Percentiles rank a stretch among this genome's conserved stretches.
These are phyloP conservation scores for Papilio helenus DNA, from an alignment of 1,140 invertebrate genomes.

Conservation along the genomic window DNA sequence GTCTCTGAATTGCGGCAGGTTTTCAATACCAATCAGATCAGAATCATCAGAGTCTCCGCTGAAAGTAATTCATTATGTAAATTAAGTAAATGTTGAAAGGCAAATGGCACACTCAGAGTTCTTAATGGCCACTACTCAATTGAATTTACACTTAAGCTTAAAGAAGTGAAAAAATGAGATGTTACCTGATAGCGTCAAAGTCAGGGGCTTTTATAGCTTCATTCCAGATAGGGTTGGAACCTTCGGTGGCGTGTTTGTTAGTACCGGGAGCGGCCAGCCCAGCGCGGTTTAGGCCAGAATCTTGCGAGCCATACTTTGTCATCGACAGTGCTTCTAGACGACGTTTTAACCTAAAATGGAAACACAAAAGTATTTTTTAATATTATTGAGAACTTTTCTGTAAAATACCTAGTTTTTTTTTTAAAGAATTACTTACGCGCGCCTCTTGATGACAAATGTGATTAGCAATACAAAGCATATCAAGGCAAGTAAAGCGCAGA, in stretches of 20 bases:
- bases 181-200: constrained; percentile 81
- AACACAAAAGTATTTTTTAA: constrained; percentile 20
- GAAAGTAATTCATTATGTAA: constrained; percentile 45
- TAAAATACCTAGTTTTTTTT: not conserved
- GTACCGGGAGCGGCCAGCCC: constrained; percentile 84
- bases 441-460: constrained; percentile 80
- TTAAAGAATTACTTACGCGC: constrained; percentile 71
- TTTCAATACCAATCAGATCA: constrained; percentile 85
- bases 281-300: constrained; percentile 83
- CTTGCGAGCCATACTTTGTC: constrained; percentile 85
- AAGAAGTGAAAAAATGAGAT: not conserved
- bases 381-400: not conserved
- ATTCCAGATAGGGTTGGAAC: constrained; percentile 87
- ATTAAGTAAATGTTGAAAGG: too few species aligned
- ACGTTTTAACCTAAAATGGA: constrained; percentile 76
- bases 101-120: too few species aligned
- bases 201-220: constrained; percentile 78
- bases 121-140: too few species aligned
- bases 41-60: constrained; percentile 85
- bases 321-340: constrained; percentile 84
- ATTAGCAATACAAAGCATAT: constrained; percentile 78
- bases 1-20: constrained; percentile 84
- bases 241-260: constrained; percentile 87
- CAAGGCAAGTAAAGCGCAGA: constrained; percentile 77
- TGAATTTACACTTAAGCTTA: not conserved